Evolutionary conservation across 2,888 invertebrate genomes (phyloP).

Genomic region (Cyrtodaria siliqua): DNA sequence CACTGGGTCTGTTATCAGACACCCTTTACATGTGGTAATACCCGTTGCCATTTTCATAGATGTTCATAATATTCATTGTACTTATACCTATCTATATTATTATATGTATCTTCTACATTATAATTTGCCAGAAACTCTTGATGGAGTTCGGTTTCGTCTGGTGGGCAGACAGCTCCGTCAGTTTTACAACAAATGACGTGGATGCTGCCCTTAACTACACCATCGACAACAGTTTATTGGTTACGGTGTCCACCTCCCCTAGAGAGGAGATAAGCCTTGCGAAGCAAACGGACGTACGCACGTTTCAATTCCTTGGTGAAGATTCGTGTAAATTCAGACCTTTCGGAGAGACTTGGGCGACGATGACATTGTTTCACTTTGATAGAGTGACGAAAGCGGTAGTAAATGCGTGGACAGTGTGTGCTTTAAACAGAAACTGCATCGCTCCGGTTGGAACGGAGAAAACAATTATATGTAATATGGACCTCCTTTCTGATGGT

Average conservation of each 20-base stretch:
- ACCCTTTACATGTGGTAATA: too few relatives aligned
- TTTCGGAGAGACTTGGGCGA: conserved; percentile 27
- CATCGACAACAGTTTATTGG: conserved; percentile 14
- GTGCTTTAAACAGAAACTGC: conserved; percentile 27
- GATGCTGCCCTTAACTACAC: conserved; percentile 18
- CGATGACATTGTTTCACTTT: conserved; percentile 24
- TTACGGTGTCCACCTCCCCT: conserved; percentile 1
- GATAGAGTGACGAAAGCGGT: conserved; percentile 10
- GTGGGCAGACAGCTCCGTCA: conserved; percentile 29
- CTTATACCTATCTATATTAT: too few relatives aligned
- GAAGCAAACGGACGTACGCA: conserved; percentile 22
- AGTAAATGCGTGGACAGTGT: conserved; percentile 26
- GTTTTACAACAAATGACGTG: conserved; percentile 12
- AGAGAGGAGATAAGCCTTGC: conserved; percentile 9
- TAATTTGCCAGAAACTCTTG: conserved; percentile 13
- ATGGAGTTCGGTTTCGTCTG: conserved; percentile 37
- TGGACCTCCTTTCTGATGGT: neutral
- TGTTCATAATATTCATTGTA: too few relatives aligned
- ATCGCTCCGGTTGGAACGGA: conserved; percentile 17
- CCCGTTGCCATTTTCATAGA: too few relatives aligned
- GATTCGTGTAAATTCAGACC: conserved; percentile 36
- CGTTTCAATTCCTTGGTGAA: conserved; percentile 27
- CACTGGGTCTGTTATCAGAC: too few relatives aligned
- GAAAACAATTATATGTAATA: neutral
- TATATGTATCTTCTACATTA: too few relatives aligned